These are phyloP conservation scores for Drosophila sp. DNA, from an alignment of 1,140 invertebrate genomes.

Conservation along the genomic window DNA sequence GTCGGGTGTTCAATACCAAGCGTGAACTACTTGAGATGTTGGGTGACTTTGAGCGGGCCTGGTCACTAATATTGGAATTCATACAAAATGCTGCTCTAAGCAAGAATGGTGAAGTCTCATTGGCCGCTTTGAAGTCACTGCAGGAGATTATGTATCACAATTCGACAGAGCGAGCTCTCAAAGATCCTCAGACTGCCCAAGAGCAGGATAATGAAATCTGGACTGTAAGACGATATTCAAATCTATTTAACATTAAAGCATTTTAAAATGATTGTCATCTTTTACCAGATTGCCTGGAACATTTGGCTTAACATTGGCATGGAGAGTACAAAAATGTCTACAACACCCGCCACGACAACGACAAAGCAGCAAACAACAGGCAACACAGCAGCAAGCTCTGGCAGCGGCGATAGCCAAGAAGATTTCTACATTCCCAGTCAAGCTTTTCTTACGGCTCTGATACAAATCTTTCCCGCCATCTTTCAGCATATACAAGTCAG, in stretches of 20 bases:
- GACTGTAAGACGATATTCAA: constrained; percentile 83
- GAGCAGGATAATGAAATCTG: constrained; percentile 87
- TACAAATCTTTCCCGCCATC: constrained; percentile 96
- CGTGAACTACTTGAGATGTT: constrained; percentile 92
- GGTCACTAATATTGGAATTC: constrained; percentile 95
- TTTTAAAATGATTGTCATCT: not conserved
- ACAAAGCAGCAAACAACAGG: constrained; percentile 58
- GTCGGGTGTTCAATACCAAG: constrained; percentile 94
- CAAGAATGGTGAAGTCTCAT: constrained; percentile 96
- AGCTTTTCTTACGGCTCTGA: constrained; percentile 94
- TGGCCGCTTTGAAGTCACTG: constrained; percentile 97
- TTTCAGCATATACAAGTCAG: constrained; percentile 94
- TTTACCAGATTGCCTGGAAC: constrained; percentile 87
- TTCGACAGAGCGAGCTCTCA: constrained; percentile 64
- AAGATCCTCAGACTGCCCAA: constrained; percentile 65
- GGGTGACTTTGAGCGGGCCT: constrained; percentile 95
- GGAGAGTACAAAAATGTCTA: constrained; percentile 88
- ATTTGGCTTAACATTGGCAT: constrained; percentile 94
- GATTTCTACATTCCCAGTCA: constrained; percentile 94
- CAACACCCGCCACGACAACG: constrained; percentile 85
- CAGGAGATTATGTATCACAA: constrained; percentile 93
- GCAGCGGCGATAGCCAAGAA: constrained; percentile 70
- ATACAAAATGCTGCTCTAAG: constrained; percentile 96
- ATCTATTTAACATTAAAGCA: too few species aligned
- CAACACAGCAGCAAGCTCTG: not conserved